Conservation (phyloP, 2,113 vertebrate species). For the Serilophus lunatus region DNA sequence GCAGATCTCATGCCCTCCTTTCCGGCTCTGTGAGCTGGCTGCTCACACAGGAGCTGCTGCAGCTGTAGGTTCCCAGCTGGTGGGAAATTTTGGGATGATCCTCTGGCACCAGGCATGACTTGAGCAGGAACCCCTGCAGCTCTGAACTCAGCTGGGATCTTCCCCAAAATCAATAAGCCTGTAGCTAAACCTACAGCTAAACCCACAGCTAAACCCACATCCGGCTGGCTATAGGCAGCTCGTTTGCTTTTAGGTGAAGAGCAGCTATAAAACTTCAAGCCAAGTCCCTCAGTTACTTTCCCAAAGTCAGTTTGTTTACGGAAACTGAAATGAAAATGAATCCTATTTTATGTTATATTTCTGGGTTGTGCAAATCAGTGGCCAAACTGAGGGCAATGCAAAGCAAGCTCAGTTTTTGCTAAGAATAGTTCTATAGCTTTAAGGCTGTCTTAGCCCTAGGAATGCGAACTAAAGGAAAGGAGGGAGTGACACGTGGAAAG, state of each 20-base stretch:
- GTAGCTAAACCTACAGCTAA: background rate
- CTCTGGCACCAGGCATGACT: background rate
- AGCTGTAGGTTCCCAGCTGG: background rate
- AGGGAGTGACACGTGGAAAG: too few relatives aligned
- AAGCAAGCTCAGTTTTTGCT: background rate
- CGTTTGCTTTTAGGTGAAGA: background rate
- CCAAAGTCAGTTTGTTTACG: background rate
- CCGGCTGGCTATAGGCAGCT: background rate
- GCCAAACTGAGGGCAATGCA: background rate
- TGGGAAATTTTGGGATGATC: background rate
- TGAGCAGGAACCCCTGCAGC: background rate
- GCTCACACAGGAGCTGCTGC: background rate
- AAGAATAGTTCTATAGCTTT: background rate
- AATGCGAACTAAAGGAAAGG: background rate
- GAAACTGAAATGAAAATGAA: background rate
- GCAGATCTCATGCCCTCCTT: background rate
- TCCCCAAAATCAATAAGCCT: background rate
- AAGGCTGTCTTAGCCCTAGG: background rate
- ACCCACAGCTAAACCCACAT: background rate
- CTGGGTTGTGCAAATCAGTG: background rate
- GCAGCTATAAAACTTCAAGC: background rate
- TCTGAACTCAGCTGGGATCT: background rate
- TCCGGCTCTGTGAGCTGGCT: background rate
- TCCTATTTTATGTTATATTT: background rate
- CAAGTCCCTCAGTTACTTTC: background rate